Evolutionary conservation across 1,140 invertebrate genomes (phyloP).

Genomic region (Ladona fulva): DNA sequence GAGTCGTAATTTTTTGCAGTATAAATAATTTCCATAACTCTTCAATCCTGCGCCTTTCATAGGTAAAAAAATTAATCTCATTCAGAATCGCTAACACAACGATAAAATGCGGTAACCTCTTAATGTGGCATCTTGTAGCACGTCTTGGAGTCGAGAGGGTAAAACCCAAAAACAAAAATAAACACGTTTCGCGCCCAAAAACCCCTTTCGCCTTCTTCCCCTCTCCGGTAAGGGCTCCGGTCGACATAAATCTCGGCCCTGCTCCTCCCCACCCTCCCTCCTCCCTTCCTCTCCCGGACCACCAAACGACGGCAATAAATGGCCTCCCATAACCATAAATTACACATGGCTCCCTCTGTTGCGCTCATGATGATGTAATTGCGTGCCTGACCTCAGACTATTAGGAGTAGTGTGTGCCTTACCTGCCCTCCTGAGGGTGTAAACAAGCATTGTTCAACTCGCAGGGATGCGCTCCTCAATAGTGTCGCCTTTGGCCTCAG

Average conservation of each 20-base stretch:
- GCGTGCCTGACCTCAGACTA: constrained; percentile 6
- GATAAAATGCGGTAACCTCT: no score
- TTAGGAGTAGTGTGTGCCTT: constrained; percentile 1
- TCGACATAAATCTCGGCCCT: not conserved
- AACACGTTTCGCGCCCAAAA: not conserved
- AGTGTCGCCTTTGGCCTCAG: not conserved
- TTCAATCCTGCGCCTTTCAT: no score
- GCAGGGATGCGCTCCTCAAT: not conserved
- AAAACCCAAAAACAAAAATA: not conserved
- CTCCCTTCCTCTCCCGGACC: not conserved
- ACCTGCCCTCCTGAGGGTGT: not conserved
- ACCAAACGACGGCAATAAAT: not conserved
- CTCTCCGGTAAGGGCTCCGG: not conserved
- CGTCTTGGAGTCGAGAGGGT: no score
- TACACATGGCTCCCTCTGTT: constrained; percentile 3
- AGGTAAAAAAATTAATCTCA: no score
- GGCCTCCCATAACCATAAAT: not conserved
- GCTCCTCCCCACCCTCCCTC: not conserved
- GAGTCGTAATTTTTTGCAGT: no score
- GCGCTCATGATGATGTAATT: constrained; percentile 9
- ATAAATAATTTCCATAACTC: no score
- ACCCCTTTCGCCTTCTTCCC: not conserved
- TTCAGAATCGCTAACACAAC: no score
- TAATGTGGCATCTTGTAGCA: no score
- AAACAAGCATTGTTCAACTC: constrained; percentile 5